Conservation (phyloP, 2,113 vertebrate species). For the Microcebus griseorufus region DNA sequence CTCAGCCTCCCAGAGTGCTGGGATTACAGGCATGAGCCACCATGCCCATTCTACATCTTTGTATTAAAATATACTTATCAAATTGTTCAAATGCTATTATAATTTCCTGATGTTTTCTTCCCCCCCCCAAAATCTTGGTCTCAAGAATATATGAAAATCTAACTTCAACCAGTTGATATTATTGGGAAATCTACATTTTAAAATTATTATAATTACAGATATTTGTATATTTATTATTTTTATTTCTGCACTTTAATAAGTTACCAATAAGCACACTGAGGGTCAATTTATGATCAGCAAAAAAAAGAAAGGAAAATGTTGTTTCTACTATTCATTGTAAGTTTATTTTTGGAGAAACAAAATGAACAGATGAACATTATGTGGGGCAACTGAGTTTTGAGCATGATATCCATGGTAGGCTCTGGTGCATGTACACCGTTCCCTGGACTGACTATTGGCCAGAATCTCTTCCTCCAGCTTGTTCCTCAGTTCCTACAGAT, state of each 20-base stretch:
- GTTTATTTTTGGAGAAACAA: not conserved
- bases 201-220: not conserved
- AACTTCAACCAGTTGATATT: not conserved
- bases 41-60: not conserved
- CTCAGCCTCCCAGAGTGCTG: too few relatives aligned
- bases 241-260: not conserved
- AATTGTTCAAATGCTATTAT: not conserved
- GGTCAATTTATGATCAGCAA: not conserved
- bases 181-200: not conserved
- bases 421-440: too few relatives aligned
- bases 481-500: not conserved
- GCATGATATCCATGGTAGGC: not conserved
- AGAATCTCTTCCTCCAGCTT: not conserved
- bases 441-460: not conserved
- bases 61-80: constrained; percentile 29
- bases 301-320: not conserved
- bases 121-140: not conserved
- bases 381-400: not conserved
- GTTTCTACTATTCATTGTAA: not conserved
- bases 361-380: not conserved
- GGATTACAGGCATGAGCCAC: too few relatives aligned
- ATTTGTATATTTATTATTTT: not conserved
- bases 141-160: not conserved
- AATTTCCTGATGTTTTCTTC: not conserved
- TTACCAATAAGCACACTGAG: not conserved